phyloP scores from a whole-genome alignment of 2,797 vertebrate genomes.

The Bucorvus abyssinicus region DNA sequence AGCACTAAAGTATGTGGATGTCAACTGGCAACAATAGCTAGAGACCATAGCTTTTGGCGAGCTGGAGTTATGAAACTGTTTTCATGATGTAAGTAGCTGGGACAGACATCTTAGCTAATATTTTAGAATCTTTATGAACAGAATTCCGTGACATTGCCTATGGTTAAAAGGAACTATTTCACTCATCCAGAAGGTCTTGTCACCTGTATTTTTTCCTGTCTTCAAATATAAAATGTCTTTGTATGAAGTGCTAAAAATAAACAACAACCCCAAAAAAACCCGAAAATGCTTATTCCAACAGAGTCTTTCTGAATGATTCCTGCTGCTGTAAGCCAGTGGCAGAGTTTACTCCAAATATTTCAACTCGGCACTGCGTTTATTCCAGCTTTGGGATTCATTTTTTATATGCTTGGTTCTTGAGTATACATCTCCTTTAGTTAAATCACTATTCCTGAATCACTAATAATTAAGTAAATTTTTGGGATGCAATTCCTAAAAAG shows the following conservation, averaged over 20 bases:
- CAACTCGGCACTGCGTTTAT: neutral
- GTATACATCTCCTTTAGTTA: neutral
- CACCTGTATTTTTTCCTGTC: neutral
- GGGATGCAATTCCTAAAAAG: neutral
- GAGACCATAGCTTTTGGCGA: neutral
- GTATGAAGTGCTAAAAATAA: neutral
- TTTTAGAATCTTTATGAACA: neutral
- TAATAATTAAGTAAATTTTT: neutral
- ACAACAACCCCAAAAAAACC: too few relatives aligned
- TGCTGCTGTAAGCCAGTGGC: neutral
- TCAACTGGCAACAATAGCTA: neutral
- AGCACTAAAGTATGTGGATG: neutral
- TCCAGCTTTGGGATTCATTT: neutral
- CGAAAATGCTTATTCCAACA: neutral
- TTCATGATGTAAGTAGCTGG: neutral
- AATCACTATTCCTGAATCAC: neutral
- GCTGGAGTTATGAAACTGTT: neutral
- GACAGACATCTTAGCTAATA: neutral
- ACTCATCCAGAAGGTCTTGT: neutral
- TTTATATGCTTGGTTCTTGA: neutral
- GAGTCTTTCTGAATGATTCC: neutral
- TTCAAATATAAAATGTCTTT: neutral
- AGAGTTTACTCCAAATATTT: neutral
- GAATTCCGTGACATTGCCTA: neutral
- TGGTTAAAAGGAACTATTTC: neutral